Percentiles rank a stretch among this genome's conserved stretches.
phyloP scores from a whole-genome alignment of 1,140 invertebrate genomes.

The Pygmarrhopalites habei region DNA sequence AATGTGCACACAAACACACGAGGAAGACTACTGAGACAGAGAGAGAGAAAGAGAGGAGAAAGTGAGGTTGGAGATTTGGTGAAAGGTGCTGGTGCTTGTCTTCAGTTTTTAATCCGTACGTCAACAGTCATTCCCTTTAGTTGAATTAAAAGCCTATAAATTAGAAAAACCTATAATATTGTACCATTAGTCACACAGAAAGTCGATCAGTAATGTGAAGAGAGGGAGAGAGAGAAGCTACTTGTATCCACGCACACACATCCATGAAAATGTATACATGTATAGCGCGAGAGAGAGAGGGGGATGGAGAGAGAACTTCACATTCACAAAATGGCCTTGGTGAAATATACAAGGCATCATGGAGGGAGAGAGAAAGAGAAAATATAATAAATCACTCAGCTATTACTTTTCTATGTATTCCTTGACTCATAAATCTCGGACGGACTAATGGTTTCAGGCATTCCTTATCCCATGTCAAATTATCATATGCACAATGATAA shows the following conservation, averaged over 20 bases:
- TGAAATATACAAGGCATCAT: constrained; percentile 11
- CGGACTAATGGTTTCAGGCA: constrained; percentile 16
- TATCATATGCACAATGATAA: constrained; percentile 17
- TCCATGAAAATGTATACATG: too few species aligned
- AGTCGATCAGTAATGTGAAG: constrained; percentile 1
- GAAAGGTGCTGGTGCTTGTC: too few species aligned
- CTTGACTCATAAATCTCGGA: constrained; percentile 16
- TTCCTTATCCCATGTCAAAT: constrained; percentile 19
- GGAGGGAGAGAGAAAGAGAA: too few species aligned
- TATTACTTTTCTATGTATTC: constrained; percentile 11
- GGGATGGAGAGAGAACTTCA: too few species aligned
- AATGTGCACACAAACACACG: too few species aligned
- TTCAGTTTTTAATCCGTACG: background rate
- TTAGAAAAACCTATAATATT: constrained; percentile 5
- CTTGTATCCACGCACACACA: too few species aligned
- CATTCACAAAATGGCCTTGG: too few species aligned
- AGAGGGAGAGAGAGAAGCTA: background rate
- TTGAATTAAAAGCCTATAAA: constrained; percentile 1
- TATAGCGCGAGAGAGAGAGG: too few species aligned
- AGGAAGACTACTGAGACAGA: too few species aligned
- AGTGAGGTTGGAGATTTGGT: too few species aligned
- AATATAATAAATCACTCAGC: constrained; percentile 13
- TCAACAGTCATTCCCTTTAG: background rate
- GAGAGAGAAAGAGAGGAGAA: too few species aligned
- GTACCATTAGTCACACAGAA: background rate